A percentile compares a stretch with the other conserved stretches of the same genome.
Evolutionary conservation across 1,140 invertebrate genomes (phyloP).

Genomic region (Muscidifurax raptorellus): DNA sequence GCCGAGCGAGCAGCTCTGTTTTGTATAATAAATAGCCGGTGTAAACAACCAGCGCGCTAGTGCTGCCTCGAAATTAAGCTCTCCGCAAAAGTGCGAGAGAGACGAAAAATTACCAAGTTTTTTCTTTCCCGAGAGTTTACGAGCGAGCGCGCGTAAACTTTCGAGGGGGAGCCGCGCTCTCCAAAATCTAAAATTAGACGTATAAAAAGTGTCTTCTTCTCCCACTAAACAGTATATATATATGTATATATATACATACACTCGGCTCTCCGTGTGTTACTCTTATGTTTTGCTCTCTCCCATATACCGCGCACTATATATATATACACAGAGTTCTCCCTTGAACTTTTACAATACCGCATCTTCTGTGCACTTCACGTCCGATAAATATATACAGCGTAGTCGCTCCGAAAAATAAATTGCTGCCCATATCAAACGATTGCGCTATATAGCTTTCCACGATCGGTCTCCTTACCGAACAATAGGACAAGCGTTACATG

Average conservation of each 20-base stretch:
- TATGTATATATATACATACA: too few species aligned
- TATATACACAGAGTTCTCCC: too few species aligned
- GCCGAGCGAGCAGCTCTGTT: not conserved
- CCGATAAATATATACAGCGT: too few species aligned
- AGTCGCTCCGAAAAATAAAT: not conserved
- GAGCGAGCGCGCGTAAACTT: not conserved
- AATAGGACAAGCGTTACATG: not conserved
- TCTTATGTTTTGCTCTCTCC: too few species aligned
- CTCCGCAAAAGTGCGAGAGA: not conserved
- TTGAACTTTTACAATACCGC: too few species aligned
- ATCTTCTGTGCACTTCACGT: too few species aligned
- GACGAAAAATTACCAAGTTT: not conserved
- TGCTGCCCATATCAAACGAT: too few species aligned
- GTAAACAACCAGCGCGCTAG: too few species aligned
- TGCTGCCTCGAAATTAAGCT: not conserved
- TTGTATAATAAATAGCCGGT: not conserved
- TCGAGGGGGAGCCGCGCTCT: not conserved
- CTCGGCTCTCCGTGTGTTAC: too few species aligned
- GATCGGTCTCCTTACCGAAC: not conserved
- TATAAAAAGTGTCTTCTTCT: not conserved
- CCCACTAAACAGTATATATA: not conserved
- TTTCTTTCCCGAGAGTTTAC: not conserved
- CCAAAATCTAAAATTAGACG: constrained; percentile 41
- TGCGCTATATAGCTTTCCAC: not conserved
- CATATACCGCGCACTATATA: too few species aligned